Evolutionary conservation across 2,797 vertebrate species (phyloP), one percentile per base, ranked within the genome.

Genomic region (Acomys russatus): DNA sequence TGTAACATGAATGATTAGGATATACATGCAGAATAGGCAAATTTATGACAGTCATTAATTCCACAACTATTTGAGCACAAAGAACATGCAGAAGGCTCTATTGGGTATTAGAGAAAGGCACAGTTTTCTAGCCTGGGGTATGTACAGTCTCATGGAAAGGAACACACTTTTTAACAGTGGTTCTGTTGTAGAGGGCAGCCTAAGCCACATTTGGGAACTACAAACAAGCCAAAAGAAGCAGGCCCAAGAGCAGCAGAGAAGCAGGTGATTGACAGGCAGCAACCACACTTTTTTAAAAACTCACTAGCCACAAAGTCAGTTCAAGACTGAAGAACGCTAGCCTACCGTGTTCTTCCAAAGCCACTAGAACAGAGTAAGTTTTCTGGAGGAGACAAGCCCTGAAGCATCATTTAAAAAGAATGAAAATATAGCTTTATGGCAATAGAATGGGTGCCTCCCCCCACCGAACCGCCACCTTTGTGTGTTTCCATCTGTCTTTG

Each of bases 391-490:
- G 68, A 79, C 63, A 94, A 93, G 51, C 64, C 64, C 90, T 79
- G 35, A 30, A 92, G 22, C 20, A 33, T 61, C 66, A 88, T 94
- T 96, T 94, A 88, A 61, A 91, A 95, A 88, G 89, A 68, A 89
- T 38, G n/a, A 88, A 91, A 90, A 25, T 56, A 18, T 3, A 51
- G 51, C 35, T 71, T 79, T 91, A 14, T 51, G 25, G 35, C 44
- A 91, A 70, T 83, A 88, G 2, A 71, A 22, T 35, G 4, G 68
- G 9, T 30, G 49, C n/a, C 1, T 11, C 20, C 6, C 1, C 35
- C 44, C 3, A 44, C 44, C 44, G 4, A 44, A 44, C 44, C 4
- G 44, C 44, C 44, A 44, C 56, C 56, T 59, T 51, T 30, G 44
- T 82, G 11, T 77, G 9, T 56, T 68, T 15, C 59, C 33, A 11